Base-by-base conservation (phyloP, 2,797 vertebrate genomes). In the Myotis pilosus region DNA sequence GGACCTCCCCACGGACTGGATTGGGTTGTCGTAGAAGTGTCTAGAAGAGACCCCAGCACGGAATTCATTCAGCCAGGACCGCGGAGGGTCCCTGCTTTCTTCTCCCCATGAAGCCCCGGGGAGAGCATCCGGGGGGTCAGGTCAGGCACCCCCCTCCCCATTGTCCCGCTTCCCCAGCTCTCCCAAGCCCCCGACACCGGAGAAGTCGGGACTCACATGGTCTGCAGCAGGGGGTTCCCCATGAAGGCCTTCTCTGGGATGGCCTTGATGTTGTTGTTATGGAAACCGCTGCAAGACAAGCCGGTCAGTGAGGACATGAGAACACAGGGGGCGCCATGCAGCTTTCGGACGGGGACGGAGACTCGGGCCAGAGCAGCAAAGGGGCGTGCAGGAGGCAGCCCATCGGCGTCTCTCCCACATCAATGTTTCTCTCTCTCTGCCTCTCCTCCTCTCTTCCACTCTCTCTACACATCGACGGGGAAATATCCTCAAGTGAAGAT, bases 1-100 rank as follows among this genome's bases (percentile, higher is more conserved):
- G 1, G 99, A 99, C 95, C 98, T 99, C 95, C 99, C 99, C 96
- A 99, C 99, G 97, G 98, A 99, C 98, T 99, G 99, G 98, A 99
- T 99, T 53, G 99, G 99, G 95, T 99, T 99, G 97, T 99, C 99
- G 44, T 99, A 99, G 95, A 99, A 99, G 96, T 99, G 99, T 97
- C 99, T 99, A 98, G 53, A 97, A 97, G 98, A 92, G 89, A 83
- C 92, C 96, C 11, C 2, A 93, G 72, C 11, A 68, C 41, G 4
- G 0, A 36, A 22, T 33, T 97, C 72, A 87, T 84, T 53, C 5
- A 3, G 8, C 44, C 0, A 13, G 16, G 28, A 15, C 44, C 2
- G 1, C 23, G 20, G 79, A 36, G 2, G 8, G 19, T 17, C 75
- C 76, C 57, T 22, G 25, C 16, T n/a, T 20, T 11, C 71, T 10